Evolutionary conservation across 1,140 invertebrate species (phyloP).

Genomic region (Papilio glaucus): DNA sequence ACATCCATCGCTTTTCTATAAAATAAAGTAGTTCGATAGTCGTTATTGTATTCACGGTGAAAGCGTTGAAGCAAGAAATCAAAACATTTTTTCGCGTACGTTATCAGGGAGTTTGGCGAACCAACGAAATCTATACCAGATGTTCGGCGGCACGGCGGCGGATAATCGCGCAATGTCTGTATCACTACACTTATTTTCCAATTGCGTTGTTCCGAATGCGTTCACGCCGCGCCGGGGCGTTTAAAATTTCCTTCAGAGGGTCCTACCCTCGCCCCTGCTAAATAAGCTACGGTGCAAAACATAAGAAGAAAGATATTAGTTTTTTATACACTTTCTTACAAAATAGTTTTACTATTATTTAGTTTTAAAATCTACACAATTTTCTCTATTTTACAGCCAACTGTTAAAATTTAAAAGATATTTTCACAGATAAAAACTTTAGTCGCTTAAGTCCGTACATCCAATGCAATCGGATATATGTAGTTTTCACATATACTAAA

Average conservation of each 20-base stretch:
- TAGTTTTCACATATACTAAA: too few relatives aligned
- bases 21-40: too few relatives aligned
- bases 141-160: neutral
- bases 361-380: too few relatives aligned
- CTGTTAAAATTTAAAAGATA: too few relatives aligned
- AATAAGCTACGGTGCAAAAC: slow-evolving; percentile 23
- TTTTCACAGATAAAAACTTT: too few relatives aligned
- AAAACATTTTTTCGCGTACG: neutral
- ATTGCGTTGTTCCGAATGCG: slow-evolving; percentile 45
- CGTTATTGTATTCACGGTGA: too few relatives aligned
- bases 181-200: slow-evolving; percentile 47
- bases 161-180: slow-evolving; percentile 32
- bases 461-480: too few relatives aligned
- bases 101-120: neutral
- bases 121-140: neutral
- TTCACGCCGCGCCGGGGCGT: slow-evolving; percentile 41
- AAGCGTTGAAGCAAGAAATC: neutral
- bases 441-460: too few relatives aligned
- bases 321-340: neutral
- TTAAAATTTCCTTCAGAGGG: slow-evolving; percentile 44
- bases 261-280: slow-evolving; percentile 44
- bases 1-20: too few relatives aligned
- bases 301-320: neutral
- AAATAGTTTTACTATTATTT: too few relatives aligned
- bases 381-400: too few relatives aligned